phyloP scores from a whole-genome alignment of 2,797 vertebrate genomes.

The Microctenopoma lineatum region DNA sequence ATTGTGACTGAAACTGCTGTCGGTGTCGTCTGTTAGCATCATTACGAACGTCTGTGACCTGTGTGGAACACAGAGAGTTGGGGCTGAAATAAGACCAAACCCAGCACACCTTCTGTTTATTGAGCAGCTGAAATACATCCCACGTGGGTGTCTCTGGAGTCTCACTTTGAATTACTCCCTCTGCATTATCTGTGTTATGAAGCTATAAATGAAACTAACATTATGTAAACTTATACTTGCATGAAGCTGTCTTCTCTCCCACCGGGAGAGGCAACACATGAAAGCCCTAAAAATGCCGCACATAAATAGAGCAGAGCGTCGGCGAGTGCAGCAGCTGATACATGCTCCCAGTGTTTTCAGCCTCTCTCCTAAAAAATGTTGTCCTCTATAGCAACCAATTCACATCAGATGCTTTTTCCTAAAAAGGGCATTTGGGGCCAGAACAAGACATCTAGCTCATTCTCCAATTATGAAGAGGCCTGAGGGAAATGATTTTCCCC shows the following conservation, averaged over 20 bases:
- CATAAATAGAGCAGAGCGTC: constrained; percentile 59
- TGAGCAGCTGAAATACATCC: constrained; percentile 24
- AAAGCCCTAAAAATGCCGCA: constrained; percentile 41
- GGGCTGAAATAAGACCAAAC: constrained; percentile 29
- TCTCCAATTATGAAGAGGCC: constrained; percentile 73
- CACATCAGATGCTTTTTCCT: constrained; percentile 79
- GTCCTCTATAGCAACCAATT: constrained; percentile 75
- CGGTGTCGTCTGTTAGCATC: not conserved
- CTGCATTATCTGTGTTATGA: constrained; percentile 52
- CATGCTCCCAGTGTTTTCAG: constrained; percentile 39
- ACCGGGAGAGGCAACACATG: constrained; percentile 45
- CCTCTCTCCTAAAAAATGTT: constrained; percentile 57
- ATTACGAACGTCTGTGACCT: not conserved
- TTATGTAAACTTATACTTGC: constrained; percentile 55
- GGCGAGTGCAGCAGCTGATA: constrained; percentile 58
- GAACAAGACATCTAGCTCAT: constrained; percentile 72
- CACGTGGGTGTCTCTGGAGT: constrained; percentile 25
- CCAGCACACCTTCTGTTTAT: constrained; percentile 37
- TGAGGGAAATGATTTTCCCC: constrained; percentile 54
- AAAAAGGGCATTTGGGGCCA: constrained; percentile 78
- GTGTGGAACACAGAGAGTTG: not conserved
- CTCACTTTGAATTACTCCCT: constrained; percentile 32
- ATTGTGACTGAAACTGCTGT: not conserved
- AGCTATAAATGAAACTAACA: constrained; percentile 59
- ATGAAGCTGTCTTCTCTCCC: constrained; percentile 67